Percentiles rank a stretch among this genome's conserved stretches.
phyloP scores from a whole-genome alignment of 2,888 invertebrate genomes.

The Thelaira solivaga region DNA sequence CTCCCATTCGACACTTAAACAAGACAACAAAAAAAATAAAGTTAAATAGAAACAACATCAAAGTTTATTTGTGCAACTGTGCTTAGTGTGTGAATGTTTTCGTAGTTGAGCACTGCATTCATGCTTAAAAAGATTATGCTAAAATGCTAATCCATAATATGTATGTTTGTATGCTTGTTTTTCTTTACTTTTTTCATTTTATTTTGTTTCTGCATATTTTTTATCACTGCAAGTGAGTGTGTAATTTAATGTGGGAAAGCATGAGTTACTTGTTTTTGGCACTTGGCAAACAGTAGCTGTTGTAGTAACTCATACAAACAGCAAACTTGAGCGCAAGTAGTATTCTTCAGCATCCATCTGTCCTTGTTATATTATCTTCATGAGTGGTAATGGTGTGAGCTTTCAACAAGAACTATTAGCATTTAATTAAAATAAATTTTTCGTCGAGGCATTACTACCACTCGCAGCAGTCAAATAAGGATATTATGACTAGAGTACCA shows the following conservation, averaged over 20 bases:
- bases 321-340: background rate
- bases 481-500: conserved; percentile 8
- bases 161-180: too few relatives aligned
- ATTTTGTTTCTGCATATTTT: background rate
- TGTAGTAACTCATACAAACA: conserved; percentile 34
- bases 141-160: conserved; percentile 62
- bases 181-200: conserved; percentile 1
- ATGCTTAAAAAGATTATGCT: conserved; percentile 59
- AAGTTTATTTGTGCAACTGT: background rate
- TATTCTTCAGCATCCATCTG: conserved; percentile 27
- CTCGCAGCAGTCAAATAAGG: conserved; percentile 9
- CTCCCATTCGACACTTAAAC: conserved; percentile 20
- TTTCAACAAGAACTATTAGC: conserved; percentile 62
- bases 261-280: conserved; percentile 54
- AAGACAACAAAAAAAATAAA: background rate
- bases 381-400: conserved; percentile 60
- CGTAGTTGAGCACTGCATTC: conserved; percentile 45
- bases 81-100: background rate
- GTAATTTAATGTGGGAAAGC: conserved; percentile 46
- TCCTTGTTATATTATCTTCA: conserved; percentile 48
- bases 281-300: conserved; percentile 61
- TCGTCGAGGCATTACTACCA: conserved; percentile 4
- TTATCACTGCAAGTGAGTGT: conserved; percentile 11
- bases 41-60: background rate
- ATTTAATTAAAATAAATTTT: conserved; percentile 60